Conservation (phyloP, 2,888 invertebrate genomes). For the Orthosia gracilis region DNA sequence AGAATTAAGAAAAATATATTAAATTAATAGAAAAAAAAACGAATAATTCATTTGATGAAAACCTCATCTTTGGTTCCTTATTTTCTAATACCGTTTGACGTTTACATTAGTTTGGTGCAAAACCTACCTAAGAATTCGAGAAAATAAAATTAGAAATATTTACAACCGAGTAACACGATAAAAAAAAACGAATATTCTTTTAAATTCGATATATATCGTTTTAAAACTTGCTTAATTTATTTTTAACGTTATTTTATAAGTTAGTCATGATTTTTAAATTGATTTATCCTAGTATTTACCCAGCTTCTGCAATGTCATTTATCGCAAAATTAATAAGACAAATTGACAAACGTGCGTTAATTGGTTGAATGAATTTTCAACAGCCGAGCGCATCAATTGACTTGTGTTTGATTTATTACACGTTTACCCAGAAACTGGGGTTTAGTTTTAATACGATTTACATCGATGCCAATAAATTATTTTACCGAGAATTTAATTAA, state of each 20-base stretch:
- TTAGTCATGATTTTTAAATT: slow-evolving; percentile 23
- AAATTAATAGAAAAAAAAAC: slow-evolving; percentile 80
- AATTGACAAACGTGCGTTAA: too few relatives aligned
- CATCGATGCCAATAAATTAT: slow-evolving; percentile 3
- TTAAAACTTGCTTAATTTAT: slow-evolving; percentile 6
- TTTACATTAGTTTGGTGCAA: slow-evolving; percentile 84
- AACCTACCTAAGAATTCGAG: slow-evolving; percentile 58
- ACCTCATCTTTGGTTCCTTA: slow-evolving; percentile 88
- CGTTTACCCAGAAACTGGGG: too few relatives aligned
- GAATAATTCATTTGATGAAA: slow-evolving; percentile 89
- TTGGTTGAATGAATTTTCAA: too few relatives aligned
- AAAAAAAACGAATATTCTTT: slow-evolving; percentile 17
- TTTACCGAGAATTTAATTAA: slow-evolving; percentile 12
- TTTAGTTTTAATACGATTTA: neutral
- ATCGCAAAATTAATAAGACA: too few relatives aligned
- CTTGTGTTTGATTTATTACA: too few relatives aligned
- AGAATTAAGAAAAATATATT: slow-evolving; percentile 80
- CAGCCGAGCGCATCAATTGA: too few relatives aligned
- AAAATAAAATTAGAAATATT: slow-evolving; percentile 58
- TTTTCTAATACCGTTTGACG: slow-evolving; percentile 82
- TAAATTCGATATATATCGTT: slow-evolving; percentile 6
- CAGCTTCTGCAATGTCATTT: too few relatives aligned
- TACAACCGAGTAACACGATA: slow-evolving; percentile 49
- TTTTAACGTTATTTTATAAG: slow-evolving; percentile 2
- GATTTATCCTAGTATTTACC: neutral